These are phyloP conservation scores for Eupithecia exiguata DNA, from an alignment of 2,888 invertebrate genomes.

Conservation along the genomic window DNA sequence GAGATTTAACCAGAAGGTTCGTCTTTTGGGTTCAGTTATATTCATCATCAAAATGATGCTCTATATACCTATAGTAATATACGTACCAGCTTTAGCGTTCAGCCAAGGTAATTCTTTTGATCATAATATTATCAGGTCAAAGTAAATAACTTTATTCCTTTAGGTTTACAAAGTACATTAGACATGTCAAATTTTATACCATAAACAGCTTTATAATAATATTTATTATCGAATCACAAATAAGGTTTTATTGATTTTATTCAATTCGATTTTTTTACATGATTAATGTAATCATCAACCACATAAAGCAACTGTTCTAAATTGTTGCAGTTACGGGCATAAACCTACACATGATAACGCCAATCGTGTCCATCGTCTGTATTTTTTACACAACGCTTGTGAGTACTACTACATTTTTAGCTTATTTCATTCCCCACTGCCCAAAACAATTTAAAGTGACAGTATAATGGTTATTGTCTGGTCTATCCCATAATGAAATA, in stretches of 20 bases:
- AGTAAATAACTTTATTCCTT: too few relatives aligned
- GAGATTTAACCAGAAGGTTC: slow-evolving; percentile 87
- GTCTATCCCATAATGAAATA: neutral
- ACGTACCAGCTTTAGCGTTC: slow-evolving; percentile 94
- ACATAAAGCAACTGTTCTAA: neutral
- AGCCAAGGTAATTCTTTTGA: slow-evolving; percentile 85
- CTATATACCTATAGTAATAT: slow-evolving; percentile 93
- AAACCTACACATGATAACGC: slow-evolving; percentile 90
- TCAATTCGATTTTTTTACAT: too few relatives aligned
- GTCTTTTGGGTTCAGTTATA: slow-evolving; percentile 86
- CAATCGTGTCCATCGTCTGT: slow-evolving; percentile 92
- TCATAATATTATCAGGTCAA: neutral
- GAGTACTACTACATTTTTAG: slow-evolving; percentile 71
- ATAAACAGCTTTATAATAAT: too few relatives aligned
- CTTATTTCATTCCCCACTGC: slow-evolving; percentile 50
- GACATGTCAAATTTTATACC: too few relatives aligned
- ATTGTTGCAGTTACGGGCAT: slow-evolving; percentile 89
- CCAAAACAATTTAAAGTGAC: slow-evolving; percentile 15
- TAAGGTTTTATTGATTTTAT: too few relatives aligned
- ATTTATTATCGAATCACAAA: too few relatives aligned
- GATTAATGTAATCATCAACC: too few relatives aligned
- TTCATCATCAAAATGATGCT: slow-evolving; percentile 89
- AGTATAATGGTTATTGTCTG: neutral
- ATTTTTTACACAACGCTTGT: slow-evolving; percentile 96
- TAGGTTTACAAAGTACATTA: too few relatives aligned